phyloP scores from a whole-genome alignment of 2,113 vertebrate genomes.

The Rhinogobius similis region DNA sequence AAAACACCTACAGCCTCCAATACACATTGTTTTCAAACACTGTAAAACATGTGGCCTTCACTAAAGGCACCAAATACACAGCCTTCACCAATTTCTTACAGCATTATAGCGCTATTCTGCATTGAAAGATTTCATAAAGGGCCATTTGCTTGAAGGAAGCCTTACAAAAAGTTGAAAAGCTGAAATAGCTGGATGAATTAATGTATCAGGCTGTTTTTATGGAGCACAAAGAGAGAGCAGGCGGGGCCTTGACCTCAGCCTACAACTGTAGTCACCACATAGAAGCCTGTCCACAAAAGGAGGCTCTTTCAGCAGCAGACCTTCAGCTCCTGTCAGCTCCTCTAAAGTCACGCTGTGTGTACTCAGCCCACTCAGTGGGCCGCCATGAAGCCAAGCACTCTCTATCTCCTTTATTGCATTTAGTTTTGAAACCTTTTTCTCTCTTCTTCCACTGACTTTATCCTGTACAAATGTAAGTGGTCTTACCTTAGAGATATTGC shows the following conservation, averaged over 20 bases:
- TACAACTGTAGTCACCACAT: conserved; percentile 48
- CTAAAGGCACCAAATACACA: conserved; percentile 15
- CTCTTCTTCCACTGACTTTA: conserved; percentile 19
- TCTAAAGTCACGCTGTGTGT: conserved; percentile 53
- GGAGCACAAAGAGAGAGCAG: conserved; percentile 39
- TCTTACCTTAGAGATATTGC: conserved; percentile 30
- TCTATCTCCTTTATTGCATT: conserved; percentile 19
- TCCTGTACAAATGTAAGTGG: conserved; percentile 21
- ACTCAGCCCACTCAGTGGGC: conserved; percentile 29
- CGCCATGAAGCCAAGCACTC: conserved; percentile 25
- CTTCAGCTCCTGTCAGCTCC: conserved; percentile 51
- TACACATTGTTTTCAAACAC: neutral
- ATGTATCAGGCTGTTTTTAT: conserved; percentile 41
- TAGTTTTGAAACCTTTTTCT: conserved; percentile 13
- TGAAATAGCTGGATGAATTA: conserved; percentile 37
- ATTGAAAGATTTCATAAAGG: conserved; percentile 19
- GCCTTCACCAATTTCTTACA: conserved; percentile 17
- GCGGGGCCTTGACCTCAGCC: conserved; percentile 64
- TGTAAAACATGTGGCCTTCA: neutral
- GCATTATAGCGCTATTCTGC: conserved; percentile 10
- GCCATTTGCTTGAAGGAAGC: conserved; percentile 29
- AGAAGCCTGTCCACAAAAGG: conserved; percentile 56
- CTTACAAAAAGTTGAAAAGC: conserved; percentile 32
- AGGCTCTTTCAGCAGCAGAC: conserved; percentile 36
- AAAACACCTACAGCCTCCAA: neutral